Base-by-base conservation (phyloP, 2,113 vertebrate species). In the Sebastes fasciatus region DNA sequence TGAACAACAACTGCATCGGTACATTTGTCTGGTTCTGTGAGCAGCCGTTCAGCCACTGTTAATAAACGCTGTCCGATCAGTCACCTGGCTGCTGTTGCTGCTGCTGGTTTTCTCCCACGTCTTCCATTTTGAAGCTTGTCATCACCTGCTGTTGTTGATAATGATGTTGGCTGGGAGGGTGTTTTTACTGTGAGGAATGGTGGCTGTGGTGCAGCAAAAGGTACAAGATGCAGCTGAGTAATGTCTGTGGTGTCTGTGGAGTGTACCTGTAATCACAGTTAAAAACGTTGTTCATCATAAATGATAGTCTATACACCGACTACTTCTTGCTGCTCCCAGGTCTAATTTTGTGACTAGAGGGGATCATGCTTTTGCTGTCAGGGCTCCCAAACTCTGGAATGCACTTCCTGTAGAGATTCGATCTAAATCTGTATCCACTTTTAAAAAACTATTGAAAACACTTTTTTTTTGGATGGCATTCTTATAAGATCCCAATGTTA, bases 1-100 rank as follows among this genome's bases (percentile, higher is more conserved):
- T 23, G 74, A 86, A 57, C 19, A 84, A 54, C 65, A 76, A 80
- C 76, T 69, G 13, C 67, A 71, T 21, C 21, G 7, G 11, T 72
- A 40, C 73, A 23, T 74, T 77, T 77, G 64, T 76, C 17, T 46
- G 67, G 52, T 71, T 66, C 21, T 67, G 4, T 65, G 61, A 75
- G 62, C 49, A 12, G 61, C 9, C 66, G 2, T 5, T 6, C 61
- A 43, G 49, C 64, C 64, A 54, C 79, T 42, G 64, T 67, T 70
- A 51, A 73, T 71, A 49, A 82, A 65, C 46, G 7, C 42, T 5
- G 23, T 73, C 67, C 67, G 45, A 14, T 78, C 86, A 67, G 11
- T 77, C 79, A 83, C n/a, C 58, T 34, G 60, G 26, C 57, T 34
- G 69, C 70, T 52, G 45, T 3, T 34, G 26, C 57, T 34, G 77